A percentile compares a stretch with the other conserved stretches of the same genome.
Evolutionary conservation across 1,140 invertebrate species (phyloP).

Genomic region (Monomorium pharaonis): DNA sequence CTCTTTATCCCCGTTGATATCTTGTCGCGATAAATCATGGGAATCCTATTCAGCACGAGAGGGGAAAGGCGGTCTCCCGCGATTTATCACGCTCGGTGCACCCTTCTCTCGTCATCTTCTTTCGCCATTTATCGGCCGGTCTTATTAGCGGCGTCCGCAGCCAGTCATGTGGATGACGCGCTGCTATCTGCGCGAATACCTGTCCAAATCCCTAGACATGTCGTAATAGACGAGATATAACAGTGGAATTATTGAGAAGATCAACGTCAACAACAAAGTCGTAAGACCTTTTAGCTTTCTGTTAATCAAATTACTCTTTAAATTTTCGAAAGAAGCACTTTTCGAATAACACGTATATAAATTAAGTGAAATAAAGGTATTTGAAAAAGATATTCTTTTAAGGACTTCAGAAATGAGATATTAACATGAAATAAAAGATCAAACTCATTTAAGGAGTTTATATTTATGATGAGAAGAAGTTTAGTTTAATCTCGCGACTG

Average conservation of each 20-base stretch:
- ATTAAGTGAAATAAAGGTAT: background rate
- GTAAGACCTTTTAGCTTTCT: background rate
- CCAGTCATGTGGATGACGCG: background rate
- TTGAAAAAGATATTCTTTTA: background rate
- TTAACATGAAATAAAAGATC: background rate
- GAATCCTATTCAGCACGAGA: conserved; percentile 62
- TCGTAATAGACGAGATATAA: background rate
- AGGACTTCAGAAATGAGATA: background rate
- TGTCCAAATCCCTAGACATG: background rate
- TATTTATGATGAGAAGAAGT: background rate
- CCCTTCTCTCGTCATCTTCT: conserved; percentile 30
- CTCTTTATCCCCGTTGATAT: conserved; percentile 74
- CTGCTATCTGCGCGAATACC: background rate
- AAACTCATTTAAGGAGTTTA: background rate
- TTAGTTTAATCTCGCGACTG: background rate
- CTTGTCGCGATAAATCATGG: conserved; percentile 74
- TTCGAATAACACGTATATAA: background rate
- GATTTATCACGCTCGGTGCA: conserved; percentile 68
- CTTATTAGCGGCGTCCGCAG: conserved; percentile 57
- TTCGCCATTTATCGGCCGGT: conserved; percentile 49
- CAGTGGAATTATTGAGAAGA: background rate
- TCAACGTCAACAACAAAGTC: background rate
- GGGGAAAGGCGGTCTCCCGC: conserved; percentile 25
- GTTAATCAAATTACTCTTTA: background rate
- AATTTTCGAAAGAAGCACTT: background rate